Conservation (phyloP, 2,113 vertebrate species). For the Oreochromis tanganicae region DNA sequence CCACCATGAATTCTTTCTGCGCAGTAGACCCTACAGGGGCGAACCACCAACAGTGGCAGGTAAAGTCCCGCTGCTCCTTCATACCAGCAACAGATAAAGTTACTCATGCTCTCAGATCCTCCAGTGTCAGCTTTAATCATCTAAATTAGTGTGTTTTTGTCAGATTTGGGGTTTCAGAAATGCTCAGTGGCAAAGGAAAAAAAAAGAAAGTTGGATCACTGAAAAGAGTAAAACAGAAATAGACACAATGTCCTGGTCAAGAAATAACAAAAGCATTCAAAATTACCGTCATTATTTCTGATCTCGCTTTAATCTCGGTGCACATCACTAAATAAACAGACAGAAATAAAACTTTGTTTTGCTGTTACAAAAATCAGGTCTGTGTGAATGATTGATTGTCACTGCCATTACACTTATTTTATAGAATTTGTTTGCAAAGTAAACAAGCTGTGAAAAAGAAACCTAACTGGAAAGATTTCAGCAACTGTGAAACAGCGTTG, state of each 20-base stretch:
- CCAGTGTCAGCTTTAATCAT: background rate
- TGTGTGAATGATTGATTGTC: background rate
- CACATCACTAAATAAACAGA: background rate
- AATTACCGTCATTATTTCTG: background rate
- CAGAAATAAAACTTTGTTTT: background rate
- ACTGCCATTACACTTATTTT: background rate
- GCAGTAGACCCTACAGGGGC: constrained; percentile 30
- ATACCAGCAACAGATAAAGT: background rate
- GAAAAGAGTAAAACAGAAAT: background rate
- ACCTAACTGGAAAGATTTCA: background rate
- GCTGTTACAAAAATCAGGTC: background rate
- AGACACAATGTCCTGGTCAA: background rate
- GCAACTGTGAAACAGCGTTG: background rate
- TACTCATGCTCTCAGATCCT: background rate
- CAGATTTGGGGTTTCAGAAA: background rate
- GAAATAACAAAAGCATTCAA: background rate
- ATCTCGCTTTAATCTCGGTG: background rate
- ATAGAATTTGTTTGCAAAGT: background rate
- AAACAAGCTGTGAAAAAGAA: background rate
- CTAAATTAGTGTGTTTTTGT: background rate
- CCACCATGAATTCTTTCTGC: constrained; percentile 29
- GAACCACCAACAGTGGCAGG: constrained; percentile 65
- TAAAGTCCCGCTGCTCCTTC: constrained; percentile 4
- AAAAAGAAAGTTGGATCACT: background rate
- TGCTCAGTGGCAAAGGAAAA: background rate